Evolutionary conservation across 2,113 vertebrate genomes (phyloP), one percentile per base, ranked within the genome.

Genomic region (Mesocricetus auratus): DNA sequence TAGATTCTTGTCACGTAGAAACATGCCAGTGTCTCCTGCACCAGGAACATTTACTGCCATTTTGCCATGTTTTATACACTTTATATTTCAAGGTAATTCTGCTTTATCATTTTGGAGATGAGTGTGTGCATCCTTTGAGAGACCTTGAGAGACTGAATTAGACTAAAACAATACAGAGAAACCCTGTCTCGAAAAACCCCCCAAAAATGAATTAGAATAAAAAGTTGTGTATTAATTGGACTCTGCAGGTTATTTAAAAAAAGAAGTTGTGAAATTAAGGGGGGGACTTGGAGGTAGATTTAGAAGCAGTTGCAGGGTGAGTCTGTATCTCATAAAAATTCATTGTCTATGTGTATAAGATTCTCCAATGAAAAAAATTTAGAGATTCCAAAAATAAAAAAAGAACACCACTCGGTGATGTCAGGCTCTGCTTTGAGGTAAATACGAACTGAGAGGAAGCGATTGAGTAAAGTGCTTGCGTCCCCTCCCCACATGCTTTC

Each of bases 381-480:
- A 68, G 62, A 36, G 10, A 50, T 86, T 86, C 39, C 17, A 12
- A 86, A 85, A 47, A 50, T 50, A 22, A 56, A 58, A 74, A 66
- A 74, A 74, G 39, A 1, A 1, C 1, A 7, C 31, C 3, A 33
- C 50, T 86, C 62, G 7, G 16, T 62, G 79, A 56, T 10, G 7
- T 0, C 1, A 7, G 36, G 45, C 13, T 86, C 33, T 22, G 22
- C 5, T 50, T 39, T 60, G 36, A 75, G 21, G 31, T 89, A 66
- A 50, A 10, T 15, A n/a, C 22, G 64, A 81, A 62, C 29, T 10
- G 2, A 26, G 60, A 77, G 42, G 0, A 33, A 68, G 42, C 3
- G 7, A 19, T 19, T 50, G 83, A 83, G n/a, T 19, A 4, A 19
- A 81, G 75, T 0, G 1, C 10, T 0, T 0, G 0, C 0, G 13